Conservation (phyloP, 2,888 invertebrate species). For the Romanomermis culicivorax region DNA sequence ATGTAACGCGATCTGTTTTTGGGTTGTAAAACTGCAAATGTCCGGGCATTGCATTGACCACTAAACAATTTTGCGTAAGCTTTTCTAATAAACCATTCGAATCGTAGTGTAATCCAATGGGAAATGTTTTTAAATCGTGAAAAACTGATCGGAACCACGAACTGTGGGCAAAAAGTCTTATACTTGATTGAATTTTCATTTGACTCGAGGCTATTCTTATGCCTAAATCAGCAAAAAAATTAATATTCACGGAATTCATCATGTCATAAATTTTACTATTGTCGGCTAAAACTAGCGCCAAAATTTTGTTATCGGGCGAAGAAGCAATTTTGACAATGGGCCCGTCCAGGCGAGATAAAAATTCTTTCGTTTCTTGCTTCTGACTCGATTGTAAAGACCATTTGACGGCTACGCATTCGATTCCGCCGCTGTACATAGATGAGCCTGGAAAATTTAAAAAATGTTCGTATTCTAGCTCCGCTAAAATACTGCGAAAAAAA, state of each 20-base stretch:
- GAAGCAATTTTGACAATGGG: not conserved
- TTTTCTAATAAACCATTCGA: no score
- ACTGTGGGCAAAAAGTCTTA: no score
- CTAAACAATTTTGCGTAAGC: no score
- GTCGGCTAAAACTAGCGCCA: not conserved
- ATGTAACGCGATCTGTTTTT: not conserved
- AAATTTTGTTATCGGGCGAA: not conserved
- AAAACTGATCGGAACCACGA: no score
- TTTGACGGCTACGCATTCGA: conserved; percentile 1
- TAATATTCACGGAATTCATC: no score
- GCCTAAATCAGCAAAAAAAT: not conserved
- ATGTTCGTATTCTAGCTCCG: not conserved
- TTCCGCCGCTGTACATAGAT: not conserved
- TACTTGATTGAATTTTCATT: no score
- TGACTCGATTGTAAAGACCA: not conserved
- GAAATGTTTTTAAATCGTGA: no score
- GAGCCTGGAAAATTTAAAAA: not conserved
- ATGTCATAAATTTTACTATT: not conserved
- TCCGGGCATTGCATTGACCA: not conserved
- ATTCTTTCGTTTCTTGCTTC: not conserved
- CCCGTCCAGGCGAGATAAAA: not conserved
- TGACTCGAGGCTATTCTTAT: not conserved
- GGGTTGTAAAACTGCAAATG: not conserved
- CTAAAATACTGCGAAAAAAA: no score
- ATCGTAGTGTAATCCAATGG: no score